Evolutionary conservation across 2,888 invertebrate genomes (phyloP).

Genomic region (Lycocerus yunnanus): DNA sequence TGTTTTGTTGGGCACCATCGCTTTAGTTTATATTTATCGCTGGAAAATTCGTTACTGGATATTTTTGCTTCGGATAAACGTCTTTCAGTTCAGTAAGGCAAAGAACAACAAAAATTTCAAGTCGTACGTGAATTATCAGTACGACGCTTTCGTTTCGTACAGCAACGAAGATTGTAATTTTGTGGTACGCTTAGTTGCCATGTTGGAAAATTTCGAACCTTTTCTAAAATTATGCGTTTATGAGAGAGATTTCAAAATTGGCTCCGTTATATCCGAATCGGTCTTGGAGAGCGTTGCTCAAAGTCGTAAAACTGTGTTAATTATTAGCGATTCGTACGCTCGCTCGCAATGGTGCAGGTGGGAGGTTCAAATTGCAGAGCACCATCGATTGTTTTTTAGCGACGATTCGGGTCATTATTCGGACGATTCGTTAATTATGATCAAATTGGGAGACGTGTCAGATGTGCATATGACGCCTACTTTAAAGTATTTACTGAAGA

Average conservation of each 20-base stretch:
- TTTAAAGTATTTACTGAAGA: conserved; percentile 65
- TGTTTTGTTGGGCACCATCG: not conserved
- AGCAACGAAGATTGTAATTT: conserved; percentile 66
- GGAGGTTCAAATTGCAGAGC: conserved; percentile 71
- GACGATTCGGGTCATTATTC: conserved; percentile 57
- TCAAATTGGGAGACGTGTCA: conserved; percentile 65
- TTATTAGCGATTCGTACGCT: conserved; percentile 71
- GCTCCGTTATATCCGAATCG: conserved; percentile 67
- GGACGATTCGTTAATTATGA: conserved; percentile 65
- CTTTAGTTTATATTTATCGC: conserved; percentile 41
- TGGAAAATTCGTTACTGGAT: conserved; percentile 54
- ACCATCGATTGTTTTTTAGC: conserved; percentile 65
- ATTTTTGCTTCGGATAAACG: conserved; percentile 60
- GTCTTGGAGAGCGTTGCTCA: conserved; percentile 67
- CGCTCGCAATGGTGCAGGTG: conserved; percentile 75
- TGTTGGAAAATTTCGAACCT: conserved; percentile 64
- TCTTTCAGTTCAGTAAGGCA: conserved; percentile 54
- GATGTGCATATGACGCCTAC: conserved; percentile 62
- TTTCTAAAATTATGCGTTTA: conserved; percentile 69
- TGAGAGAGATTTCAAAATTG: conserved; percentile 70
- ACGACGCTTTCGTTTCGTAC: conserved; percentile 67
- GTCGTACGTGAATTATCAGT: conserved; percentile 53
- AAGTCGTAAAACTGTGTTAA: conserved; percentile 67
- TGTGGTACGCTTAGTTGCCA: conserved; percentile 63
- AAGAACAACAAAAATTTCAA: conserved; percentile 44